These are phyloP conservation scores for Sebastes iracundus DNA, from an alignment of 2,797 vertebrate species.

Conservation along the genomic window DNA sequence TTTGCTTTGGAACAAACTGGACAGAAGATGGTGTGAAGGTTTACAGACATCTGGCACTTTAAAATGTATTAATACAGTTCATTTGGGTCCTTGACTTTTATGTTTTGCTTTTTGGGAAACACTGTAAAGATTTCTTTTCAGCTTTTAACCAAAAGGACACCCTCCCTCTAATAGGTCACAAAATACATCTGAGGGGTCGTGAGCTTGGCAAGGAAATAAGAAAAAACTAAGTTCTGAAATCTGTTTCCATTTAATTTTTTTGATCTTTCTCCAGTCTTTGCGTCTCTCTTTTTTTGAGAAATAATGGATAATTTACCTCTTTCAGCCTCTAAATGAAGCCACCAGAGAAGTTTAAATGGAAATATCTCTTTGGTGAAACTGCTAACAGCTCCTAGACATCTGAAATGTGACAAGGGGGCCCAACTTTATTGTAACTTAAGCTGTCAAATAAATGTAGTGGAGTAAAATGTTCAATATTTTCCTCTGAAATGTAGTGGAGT, in stretches of 20 bases:
- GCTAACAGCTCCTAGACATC: background rate
- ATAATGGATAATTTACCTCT: background rate
- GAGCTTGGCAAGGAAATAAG: background rate
- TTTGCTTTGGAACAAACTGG: conserved; percentile 6
- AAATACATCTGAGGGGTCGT: background rate
- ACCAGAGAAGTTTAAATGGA: background rate
- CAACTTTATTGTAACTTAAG: background rate
- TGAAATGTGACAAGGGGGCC: background rate
- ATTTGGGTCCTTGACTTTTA: conserved; percentile 37
- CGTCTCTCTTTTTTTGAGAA: background rate
- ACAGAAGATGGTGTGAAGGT: conserved; percentile 1
- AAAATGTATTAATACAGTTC: conserved; percentile 15
- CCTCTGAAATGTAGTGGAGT: background rate
- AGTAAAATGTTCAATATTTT: background rate
- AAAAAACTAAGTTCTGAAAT: background rate
- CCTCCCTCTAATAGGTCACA: background rate
- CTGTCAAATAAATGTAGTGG: background rate
- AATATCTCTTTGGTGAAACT: background rate
- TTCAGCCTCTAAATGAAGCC: background rate
- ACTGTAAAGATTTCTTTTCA: background rate
- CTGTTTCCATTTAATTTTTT: background rate
- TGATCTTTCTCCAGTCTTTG: background rate
- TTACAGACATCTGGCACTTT: background rate
- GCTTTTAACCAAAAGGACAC: background rate
- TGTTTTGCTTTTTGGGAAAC: conserved; percentile 2